Conservation (phyloP, 2,797 vertebrate genomes). For the Chrysolophus pictus region DNA sequence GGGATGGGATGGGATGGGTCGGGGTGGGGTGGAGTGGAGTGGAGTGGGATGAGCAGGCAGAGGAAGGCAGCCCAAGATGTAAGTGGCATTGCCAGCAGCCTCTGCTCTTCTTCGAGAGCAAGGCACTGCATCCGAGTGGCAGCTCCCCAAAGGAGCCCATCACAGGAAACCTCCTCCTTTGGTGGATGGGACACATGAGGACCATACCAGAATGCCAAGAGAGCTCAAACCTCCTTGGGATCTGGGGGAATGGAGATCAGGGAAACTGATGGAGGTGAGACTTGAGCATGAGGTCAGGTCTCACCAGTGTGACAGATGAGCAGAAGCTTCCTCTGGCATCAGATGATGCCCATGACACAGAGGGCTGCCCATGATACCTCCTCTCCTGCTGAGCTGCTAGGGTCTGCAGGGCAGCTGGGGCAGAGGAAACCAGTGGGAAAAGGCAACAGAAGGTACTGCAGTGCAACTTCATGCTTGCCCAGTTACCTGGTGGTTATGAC, state of each 20-base stretch:
- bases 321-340: not conserved
- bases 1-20: not conserved
- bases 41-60: not conserved
- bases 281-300: not conserved
- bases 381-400: too few relatives aligned
- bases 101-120: not conserved
- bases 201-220: not conserved
- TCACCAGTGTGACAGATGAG: fast-evolving
- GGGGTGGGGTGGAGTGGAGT: too few relatives aligned
- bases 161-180: not conserved
- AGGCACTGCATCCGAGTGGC: not conserved
- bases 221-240: not conserved
- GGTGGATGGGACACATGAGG: not conserved
- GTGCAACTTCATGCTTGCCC: not conserved
- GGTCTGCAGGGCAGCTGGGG: not conserved
- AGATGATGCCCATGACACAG: too few relatives aligned
- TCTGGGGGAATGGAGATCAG: not conserved
- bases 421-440: not conserved
- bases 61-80: not conserved
- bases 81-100: not conserved
- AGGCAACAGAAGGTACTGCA: not conserved
- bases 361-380: too few relatives aligned
- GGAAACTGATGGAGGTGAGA: not conserved
- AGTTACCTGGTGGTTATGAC: not conserved
- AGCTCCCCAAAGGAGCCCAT: not conserved